These are phyloP conservation scores for Chloroceryle amazona DNA, from an alignment of 2,797 vertebrate species.

Conservation along the genomic window DNA sequence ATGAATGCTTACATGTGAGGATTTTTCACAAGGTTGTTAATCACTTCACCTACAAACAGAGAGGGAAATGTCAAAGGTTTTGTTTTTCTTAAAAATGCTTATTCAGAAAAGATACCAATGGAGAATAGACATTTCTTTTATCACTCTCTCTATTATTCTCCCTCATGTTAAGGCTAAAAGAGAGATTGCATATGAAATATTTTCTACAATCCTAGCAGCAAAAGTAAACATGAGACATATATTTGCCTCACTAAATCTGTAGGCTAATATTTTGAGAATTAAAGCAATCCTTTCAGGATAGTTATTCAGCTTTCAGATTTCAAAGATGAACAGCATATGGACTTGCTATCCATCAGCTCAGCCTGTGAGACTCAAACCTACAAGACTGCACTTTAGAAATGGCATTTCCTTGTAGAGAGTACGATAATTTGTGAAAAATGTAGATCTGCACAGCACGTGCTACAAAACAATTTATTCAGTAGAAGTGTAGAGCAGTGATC, in stretches of 20 bases:
- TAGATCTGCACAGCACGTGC: neutral
- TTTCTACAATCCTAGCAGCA: neutral
- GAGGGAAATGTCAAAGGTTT: constrained; percentile 22
- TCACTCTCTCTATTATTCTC: neutral
- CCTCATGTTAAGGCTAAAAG: neutral
- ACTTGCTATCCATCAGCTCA: constrained; percentile 22
- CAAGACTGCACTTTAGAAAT: neutral
- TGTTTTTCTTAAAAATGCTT: neutral
- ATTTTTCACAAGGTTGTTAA: constrained; percentile 3
- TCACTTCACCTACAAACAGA: neutral
- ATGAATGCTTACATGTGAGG: neutral
- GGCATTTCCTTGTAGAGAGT: neutral
- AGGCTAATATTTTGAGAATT: constrained; percentile 5
- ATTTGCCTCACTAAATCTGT: neutral
- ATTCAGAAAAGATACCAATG: neutral
- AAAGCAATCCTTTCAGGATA: constrained; percentile 3
- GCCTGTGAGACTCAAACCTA: neutral
- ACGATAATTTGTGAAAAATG: constrained; percentile 25
- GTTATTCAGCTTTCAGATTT: constrained; percentile 26
- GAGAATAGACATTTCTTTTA: neutral
- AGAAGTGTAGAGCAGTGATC: neutral
- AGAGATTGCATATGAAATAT: neutral
- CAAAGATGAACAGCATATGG: neutral
- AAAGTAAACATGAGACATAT: neutral
- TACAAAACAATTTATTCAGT: neutral